phyloP scores from a whole-genome alignment of 2,888 invertebrate species.

The Caenorhabditis wallacei region DNA sequence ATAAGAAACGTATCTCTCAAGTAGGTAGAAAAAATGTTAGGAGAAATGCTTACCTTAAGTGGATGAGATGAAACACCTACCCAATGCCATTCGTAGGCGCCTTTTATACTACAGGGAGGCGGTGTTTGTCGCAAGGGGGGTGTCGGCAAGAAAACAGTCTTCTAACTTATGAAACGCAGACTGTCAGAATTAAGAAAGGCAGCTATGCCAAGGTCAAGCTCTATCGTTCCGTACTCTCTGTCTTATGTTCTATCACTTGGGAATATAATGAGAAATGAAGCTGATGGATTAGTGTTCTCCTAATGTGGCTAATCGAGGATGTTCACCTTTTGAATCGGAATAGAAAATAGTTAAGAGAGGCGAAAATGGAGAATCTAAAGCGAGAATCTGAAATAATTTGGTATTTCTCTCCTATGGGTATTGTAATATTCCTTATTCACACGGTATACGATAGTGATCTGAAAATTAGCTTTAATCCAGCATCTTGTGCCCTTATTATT shows the following conservation, averaged over 20 bases:
- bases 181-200: slow-evolving; percentile 42
- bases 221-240: slow-evolving; percentile 57
- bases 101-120: slow-evolving; percentile 67
- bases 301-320: slow-evolving; percentile 15
- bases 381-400: too few relatives aligned
- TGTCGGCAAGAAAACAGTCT: slow-evolving; percentile 49
- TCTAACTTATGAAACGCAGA: slow-evolving; percentile 54
- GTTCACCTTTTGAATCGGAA: not conserved
- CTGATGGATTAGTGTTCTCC: slow-evolving; percentile 30
- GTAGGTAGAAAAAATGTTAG: slow-evolving; percentile 28
- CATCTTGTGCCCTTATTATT: not conserved
- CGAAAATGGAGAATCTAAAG: not conserved
- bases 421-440: too few relatives aligned
- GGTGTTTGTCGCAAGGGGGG: slow-evolving; percentile 60
- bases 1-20: slow-evolving; percentile 32
- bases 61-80: slow-evolving; percentile 67
- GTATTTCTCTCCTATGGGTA: too few relatives aligned
- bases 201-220: slow-evolving; percentile 69
- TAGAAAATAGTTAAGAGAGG: not conserved
- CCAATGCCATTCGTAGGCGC: slow-evolving; percentile 48
- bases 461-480: not conserved
- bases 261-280: slow-evolving; percentile 45
- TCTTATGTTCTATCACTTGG: slow-evolving; percentile 44
- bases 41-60: slow-evolving; percentile 61
- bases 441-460: slow-evolving; percentile 1